Base-by-base conservation (phyloP, 92 coral and sea anemone genomes). In the Porites cylindrica region DNA sequence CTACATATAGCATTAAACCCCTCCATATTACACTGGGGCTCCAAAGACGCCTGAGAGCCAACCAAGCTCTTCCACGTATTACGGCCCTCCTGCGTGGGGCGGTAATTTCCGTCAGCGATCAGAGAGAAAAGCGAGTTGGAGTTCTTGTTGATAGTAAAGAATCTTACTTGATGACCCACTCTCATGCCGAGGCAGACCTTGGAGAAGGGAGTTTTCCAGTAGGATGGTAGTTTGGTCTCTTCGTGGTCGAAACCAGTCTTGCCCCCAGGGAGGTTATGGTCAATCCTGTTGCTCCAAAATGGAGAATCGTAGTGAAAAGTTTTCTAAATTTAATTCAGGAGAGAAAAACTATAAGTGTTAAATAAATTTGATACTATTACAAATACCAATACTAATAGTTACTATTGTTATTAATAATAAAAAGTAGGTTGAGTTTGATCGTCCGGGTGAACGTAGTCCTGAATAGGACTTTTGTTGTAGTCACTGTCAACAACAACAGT, bases 291-390 rank as follows among this genome's bases (percentile, higher is more conserved):
- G 13, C 52, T 58, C 95, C 95, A 92, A 51, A 86, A 82, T 10
- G 77, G 7, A 12, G 93, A 86, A 66, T 89, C 66, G 61, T 86
- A 92, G 74, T 82, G 91, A 74, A 89, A 92, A 0, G 93, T 92
- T 58, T 88, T 86, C 91, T 89, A 66, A 17, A 85, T 52, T 52
- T 51, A 8, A 21, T 19, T 2, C 2, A 23, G n/a, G 26, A 52
- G 21, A 11, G 5, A 56, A n/a, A 29, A 51, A 19, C 7, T 50
- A 23, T 17, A 65, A 65, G 6, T 38, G 4, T 38, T 3, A 38
- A 38, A 38, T 38, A 38, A 4, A 38, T 38, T 38, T 38, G 47
- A 38, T 38, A 38, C 5, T 3, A 38, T 38, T 0, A 38, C 47
- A 38, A 38, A 38, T 38, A 2, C 47, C 4, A 38, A 38, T 38